A percentile compares a stretch with the other conserved stretches of the same genome.
These are phyloP conservation scores for Patella vulgata DNA, from an alignment of 1,140 invertebrate species.

Conservation along the genomic window DNA sequence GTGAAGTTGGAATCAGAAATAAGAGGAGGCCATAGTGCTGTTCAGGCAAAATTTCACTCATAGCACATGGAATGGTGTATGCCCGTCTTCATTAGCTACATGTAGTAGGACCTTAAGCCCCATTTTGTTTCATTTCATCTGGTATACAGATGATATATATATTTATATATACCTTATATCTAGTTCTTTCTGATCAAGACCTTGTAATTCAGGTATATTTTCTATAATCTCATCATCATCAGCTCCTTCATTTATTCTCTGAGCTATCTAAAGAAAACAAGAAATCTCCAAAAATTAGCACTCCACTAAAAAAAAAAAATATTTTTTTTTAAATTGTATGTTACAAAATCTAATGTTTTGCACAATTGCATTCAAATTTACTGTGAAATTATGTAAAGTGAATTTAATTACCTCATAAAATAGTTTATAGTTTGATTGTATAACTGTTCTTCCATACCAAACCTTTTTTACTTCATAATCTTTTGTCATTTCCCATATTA, in stretches of 20 bases:
- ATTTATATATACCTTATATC: too few relatives aligned
- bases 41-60: too few relatives aligned
- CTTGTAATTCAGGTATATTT: constrained; percentile 58
- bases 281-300: background rate
- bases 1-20: too few relatives aligned
- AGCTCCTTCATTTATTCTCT: constrained; percentile 56
- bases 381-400: background rate
- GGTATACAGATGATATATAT: constrained; percentile 25
- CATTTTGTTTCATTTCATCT: too few relatives aligned
- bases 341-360: too few relatives aligned
- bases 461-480: constrained; percentile 56
- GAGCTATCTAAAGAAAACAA: constrained; percentile 48
- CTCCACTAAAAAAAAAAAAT: background rate
- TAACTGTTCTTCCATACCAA: constrained; percentile 66
- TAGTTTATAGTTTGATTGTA: constrained; percentile 64
- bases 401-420: constrained; percentile 60
- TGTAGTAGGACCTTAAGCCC: too few relatives aligned
- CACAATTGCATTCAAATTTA: too few relatives aligned
- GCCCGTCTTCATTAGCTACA: too few relatives aligned
- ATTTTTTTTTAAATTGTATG: too few relatives aligned
- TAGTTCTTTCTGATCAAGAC: too few relatives aligned
- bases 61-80: too few relatives aligned
- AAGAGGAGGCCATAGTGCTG: too few relatives aligned
- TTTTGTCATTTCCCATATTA: constrained; percentile 63
- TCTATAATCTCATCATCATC: constrained; percentile 45